Base-by-base conservation (phyloP, 2,888 invertebrate species). In the Acronicta aceris region DNA sequence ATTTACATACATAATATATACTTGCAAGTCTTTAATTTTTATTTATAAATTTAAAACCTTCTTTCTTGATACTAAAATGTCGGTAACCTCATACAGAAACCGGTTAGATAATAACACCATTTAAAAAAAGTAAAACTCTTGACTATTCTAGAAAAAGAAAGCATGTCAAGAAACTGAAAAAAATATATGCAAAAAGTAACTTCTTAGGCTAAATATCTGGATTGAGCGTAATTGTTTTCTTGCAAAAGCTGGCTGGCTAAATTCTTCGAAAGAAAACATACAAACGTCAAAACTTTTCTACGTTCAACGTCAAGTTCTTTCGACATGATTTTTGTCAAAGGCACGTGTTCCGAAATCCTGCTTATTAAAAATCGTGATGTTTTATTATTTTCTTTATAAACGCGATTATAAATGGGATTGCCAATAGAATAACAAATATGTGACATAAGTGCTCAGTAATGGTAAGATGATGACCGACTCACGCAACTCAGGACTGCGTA, bases 391-490 rank as follows among this genome's bases (percentile, higher is more conserved):
- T 38, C 21, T 8, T 38, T 40, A 17, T 45, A n/a, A 21, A 21
- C 13, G 21, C 13, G 5, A 12, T 15, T 4, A 41, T 6, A 50
- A 17, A 27, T 38, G 13, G 38, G 30, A 53, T 50, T 42, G 17
- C 36, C 30, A 51, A 64, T 71, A 71, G n/a, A 59, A 54, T 43
- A 48, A 51, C 51, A 55, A 59, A 59, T 54, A 55, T 43, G 54
- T 65, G 59, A 51, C 48, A 45, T 51, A 59, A 71, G 51, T 47
- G 52, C 42, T 48, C 12, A 0, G 54, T 65, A 68, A 68, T 69
- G 72, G 45, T 43, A 55, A 66, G 67, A 66, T 59, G 72, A 60
- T 60, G 60, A 40, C 42, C 21, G 41, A 0, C 43, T 48, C 52
- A 42, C 66, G 68, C 72, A 71, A 65, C 41, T 12, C 13, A 48